A percentile compares a stretch with the other conserved stretches of the same genome.
These are phyloP conservation scores for Chirona hameri DNA, from an alignment of 2,888 invertebrate genomes.

Conservation along the genomic window DNA sequence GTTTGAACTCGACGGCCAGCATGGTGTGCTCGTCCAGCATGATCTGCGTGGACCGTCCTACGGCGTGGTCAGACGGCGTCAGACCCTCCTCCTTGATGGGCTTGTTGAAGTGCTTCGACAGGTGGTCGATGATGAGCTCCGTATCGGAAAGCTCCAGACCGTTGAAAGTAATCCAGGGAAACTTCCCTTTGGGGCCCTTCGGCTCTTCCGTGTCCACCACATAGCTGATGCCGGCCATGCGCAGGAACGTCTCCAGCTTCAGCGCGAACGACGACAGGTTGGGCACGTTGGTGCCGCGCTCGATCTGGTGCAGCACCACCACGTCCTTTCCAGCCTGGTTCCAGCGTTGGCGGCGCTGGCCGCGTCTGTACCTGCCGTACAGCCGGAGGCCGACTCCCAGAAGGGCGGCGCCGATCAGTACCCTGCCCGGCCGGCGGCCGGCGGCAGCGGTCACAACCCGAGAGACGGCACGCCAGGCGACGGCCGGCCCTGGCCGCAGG, in stretches of 20 bases:
- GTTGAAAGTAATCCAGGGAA: slow-evolving; percentile 48
- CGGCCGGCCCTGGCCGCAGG: no score
- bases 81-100: slow-evolving; percentile 42
- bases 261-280: slow-evolving; percentile 23
- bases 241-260: slow-evolving; percentile 12
- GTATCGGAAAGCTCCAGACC: slow-evolving; percentile 46
- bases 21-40: slow-evolving; percentile 46
- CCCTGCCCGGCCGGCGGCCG: not conserved
- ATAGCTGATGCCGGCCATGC: slow-evolving; percentile 4
- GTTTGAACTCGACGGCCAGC: not conserved
- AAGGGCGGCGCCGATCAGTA: not conserved
- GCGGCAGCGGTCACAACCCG: no score
- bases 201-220: slow-evolving; percentile 23
- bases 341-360: not conserved
- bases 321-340: slow-evolving; percentile 3
- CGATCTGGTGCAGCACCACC: slow-evolving; percentile 26
- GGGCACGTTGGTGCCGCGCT: not conserved
- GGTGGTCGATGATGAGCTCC: slow-evolving; percentile 46
- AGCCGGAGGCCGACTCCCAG: not conserved
- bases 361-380: not conserved
- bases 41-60: slow-evolving; percentile 45
- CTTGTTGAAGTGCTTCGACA: slow-evolving; percentile 44
- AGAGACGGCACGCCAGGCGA: no score
- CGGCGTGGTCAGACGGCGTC: slow-evolving; percentile 42
- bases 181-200: slow-evolving; percentile 45